Percentiles rank a stretch among this genome's conserved stretches.
Evolutionary conservation across 1,140 invertebrate species (phyloP).

Genomic region (Magallana gigas): DNA sequence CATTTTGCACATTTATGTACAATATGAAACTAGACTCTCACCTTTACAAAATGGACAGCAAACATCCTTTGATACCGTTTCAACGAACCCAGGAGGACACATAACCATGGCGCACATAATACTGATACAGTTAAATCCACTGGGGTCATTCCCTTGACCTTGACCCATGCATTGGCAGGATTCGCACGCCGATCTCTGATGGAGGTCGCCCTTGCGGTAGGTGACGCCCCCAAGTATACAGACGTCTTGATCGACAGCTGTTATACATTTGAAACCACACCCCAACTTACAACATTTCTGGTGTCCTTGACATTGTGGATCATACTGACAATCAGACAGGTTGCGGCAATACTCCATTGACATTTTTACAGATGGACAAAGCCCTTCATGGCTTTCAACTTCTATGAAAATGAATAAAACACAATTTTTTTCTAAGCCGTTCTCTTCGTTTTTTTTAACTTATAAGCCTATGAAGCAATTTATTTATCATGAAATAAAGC

Average conservation of each 20-base stretch:
- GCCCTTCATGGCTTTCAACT: background rate
- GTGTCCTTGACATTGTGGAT: background rate
- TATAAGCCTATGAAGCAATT: too few species aligned
- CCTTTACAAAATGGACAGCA: conserved; percentile 5
- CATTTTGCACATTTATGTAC: too few species aligned
- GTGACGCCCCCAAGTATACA: background rate
- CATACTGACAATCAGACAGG: background rate
- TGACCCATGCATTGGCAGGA: background rate
- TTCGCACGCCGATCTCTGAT: background rate
- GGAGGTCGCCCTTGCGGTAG: background rate
- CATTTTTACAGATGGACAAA: background rate
- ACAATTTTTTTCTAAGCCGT: background rate
- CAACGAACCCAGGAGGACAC: background rate
- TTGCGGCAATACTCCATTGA: background rate
- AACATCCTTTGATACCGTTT: background rate
- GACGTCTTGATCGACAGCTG: background rate
- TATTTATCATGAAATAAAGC: too few species aligned
- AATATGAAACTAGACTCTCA: background rate
- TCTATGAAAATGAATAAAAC: background rate
- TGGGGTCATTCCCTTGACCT: background rate
- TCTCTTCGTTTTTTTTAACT: too few species aligned
- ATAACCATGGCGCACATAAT: background rate
- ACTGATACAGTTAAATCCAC: background rate
- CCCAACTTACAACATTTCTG: background rate
- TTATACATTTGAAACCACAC: background rate